These are phyloP conservation scores for Lophochroa leadbeateri DNA, from an alignment of 2,113 vertebrate genomes.

Conservation along the genomic window DNA sequence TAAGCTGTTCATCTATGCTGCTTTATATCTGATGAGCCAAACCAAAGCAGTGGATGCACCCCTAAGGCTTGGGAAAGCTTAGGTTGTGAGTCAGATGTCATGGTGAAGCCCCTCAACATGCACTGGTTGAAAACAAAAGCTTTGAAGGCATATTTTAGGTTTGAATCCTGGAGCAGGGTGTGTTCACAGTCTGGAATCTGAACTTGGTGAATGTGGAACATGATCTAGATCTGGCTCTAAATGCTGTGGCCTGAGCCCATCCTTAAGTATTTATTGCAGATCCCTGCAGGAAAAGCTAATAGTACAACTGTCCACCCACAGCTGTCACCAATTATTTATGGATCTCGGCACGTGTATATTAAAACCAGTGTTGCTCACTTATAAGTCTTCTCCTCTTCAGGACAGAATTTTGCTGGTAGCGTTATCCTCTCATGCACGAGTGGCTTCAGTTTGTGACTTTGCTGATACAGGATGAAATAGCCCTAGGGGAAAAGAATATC, in stretches of 20 bases:
- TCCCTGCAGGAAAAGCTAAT: constrained; percentile 19
- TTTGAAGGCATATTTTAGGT: not conserved
- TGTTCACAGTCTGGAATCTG: constrained; percentile 24
- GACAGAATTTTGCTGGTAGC: not conserved
- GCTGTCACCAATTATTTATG: constrained; percentile 48
- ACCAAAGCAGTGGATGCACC: not conserved
- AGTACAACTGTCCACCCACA: constrained; percentile 52
- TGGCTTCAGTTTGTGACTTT: not conserved
- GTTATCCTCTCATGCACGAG: not conserved
- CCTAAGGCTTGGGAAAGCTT: not conserved
- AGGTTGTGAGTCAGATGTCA: not conserved
- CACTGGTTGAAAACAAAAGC: not conserved
- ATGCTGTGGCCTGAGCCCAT: not conserved
- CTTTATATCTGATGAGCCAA: not conserved
- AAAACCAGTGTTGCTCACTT: not conserved
- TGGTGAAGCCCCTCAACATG: not conserved
- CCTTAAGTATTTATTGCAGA: constrained; percentile 43
- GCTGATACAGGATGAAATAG: not conserved
- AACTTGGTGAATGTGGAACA: not conserved
- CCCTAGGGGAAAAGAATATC: not conserved
- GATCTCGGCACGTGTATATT: constrained; percentile 4
- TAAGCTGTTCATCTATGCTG: not conserved
- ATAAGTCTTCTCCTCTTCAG: not conserved
- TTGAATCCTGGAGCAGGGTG: constrained; percentile 29
- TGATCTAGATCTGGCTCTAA: constrained; percentile 11